These are phyloP conservation scores for Phenganax subtilis DNA, from an alignment of 92 coral and sea anemone genomes.

Conservation along the genomic window DNA sequence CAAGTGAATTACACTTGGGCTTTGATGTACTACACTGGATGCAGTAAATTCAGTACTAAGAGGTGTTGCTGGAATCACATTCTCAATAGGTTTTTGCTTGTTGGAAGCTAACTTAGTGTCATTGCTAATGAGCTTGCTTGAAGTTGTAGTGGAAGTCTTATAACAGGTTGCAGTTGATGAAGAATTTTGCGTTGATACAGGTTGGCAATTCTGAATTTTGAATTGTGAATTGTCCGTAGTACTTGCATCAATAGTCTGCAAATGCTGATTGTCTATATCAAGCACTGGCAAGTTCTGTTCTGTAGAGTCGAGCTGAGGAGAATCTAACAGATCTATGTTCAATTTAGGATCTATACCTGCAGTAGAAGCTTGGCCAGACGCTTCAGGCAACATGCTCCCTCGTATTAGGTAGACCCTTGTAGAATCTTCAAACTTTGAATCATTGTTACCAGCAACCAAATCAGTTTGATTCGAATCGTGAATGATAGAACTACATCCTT, in stretches of 20 bases:
- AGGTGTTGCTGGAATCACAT: not conserved
- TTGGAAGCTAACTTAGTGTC: not conserved
- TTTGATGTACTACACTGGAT: not conserved
- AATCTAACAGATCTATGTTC: not conserved
- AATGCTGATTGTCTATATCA: not conserved
- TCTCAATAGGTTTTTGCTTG: not conserved
- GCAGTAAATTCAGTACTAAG: not conserved
- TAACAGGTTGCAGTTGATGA: not conserved
- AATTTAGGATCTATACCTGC: not conserved
- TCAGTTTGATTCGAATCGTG: not conserved
- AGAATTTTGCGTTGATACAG: not conserved
- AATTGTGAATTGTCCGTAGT: not conserved
- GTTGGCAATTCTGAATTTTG: not conserved
- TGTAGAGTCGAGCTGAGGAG: not conserved
- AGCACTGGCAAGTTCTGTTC: not conserved
- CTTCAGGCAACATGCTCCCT: not conserved
- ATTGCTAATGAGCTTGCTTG: not conserved
- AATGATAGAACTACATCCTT: not conserved
- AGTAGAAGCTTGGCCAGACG: not conserved
- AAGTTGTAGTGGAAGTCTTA: not conserved
- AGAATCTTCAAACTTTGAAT: not conserved
- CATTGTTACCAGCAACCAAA: too few species aligned
- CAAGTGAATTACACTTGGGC: not conserved
- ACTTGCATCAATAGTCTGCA: not conserved
- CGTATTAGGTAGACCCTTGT: not conserved